Evolutionary conservation across 1,140 invertebrate species (phyloP).

Genomic region (Drosophila pachea): DNA sequence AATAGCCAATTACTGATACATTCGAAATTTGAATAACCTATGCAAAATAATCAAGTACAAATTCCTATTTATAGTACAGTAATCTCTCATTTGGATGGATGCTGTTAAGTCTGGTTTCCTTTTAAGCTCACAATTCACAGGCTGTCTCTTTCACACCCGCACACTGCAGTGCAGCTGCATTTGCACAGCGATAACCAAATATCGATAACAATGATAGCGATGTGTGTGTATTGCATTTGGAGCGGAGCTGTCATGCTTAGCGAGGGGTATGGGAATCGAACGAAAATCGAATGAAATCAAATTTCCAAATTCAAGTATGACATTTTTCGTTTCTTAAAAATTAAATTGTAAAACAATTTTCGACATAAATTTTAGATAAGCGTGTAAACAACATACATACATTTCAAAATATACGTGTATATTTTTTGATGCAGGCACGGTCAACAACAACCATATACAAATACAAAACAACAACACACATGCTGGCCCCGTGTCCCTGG

Average conservation of each 20-base stretch:
- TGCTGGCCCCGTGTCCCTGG: neutral
- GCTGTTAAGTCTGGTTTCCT: too few species aligned
- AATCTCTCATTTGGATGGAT: too few species aligned
- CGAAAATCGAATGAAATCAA: too few species aligned
- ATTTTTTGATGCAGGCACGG: constrained; percentile 5
- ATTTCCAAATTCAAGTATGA: neutral
- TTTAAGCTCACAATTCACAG: too few species aligned
- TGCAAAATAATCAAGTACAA: neutral
- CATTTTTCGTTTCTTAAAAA: neutral
- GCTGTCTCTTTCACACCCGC: too few species aligned
- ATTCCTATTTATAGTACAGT: neutral
- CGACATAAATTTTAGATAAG: too few species aligned
- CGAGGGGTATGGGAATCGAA: neutral
- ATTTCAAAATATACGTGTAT: neutral
- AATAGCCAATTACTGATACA: neutral
- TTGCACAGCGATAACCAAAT: constrained; percentile 20
- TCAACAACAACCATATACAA: neutral
- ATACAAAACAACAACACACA: neutral
- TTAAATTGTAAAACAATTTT: too few species aligned
- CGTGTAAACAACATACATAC: neutral
- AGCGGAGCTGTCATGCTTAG: constrained; percentile 6
- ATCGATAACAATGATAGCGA: constrained; percentile 25
- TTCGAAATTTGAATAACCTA: neutral
- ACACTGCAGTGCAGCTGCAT: constrained; percentile 7
- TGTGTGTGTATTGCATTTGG: constrained; percentile 37